phyloP scores from a whole-genome alignment of 2,113 vertebrate species.

The Parotia lawesii region DNA sequence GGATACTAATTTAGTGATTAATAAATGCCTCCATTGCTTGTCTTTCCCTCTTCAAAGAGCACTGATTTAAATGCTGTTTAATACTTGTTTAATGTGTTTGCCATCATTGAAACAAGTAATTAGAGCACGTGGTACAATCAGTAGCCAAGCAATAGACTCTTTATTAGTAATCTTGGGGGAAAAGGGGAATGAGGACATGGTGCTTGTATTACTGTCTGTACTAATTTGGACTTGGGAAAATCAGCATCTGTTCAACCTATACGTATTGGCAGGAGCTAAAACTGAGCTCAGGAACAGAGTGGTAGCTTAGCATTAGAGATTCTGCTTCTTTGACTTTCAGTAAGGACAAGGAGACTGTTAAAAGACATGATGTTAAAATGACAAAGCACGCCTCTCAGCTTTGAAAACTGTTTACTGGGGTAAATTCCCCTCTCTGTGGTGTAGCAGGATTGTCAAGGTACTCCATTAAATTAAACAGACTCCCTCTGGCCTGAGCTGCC shows the following conservation, averaged over 20 bases:
- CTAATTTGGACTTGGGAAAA: constrained; percentile 33
- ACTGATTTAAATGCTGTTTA: constrained; percentile 51
- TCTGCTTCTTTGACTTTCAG: background rate
- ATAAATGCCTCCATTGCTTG: constrained; percentile 25
- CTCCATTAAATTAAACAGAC: background rate
- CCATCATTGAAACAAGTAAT: constrained; percentile 51
- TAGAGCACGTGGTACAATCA: constrained; percentile 38
- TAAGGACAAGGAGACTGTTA: background rate
- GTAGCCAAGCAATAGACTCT: constrained; percentile 54
- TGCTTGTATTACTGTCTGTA: constrained; percentile 38
- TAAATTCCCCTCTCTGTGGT: background rate
- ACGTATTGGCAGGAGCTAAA: background rate
- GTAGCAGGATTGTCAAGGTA: background rate
- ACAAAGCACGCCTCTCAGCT: background rate
- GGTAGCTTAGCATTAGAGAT: background rate
- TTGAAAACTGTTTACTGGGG: background rate
- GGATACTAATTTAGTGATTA: constrained; percentile 43
- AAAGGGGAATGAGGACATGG: constrained; percentile 32
- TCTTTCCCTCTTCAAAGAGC: constrained; percentile 16
- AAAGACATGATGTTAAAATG: background rate
- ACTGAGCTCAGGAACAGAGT: background rate
- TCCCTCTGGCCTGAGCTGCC: background rate
- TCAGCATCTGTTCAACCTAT: constrained; percentile 41
- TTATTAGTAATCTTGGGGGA: constrained; percentile 46
- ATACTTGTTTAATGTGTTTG: constrained; percentile 55